Percentiles rank a stretch among this genome's conserved stretches.
phyloP scores from a whole-genome alignment of 2,113 vertebrate genomes.

The Formicarius rufipectus region DNA sequence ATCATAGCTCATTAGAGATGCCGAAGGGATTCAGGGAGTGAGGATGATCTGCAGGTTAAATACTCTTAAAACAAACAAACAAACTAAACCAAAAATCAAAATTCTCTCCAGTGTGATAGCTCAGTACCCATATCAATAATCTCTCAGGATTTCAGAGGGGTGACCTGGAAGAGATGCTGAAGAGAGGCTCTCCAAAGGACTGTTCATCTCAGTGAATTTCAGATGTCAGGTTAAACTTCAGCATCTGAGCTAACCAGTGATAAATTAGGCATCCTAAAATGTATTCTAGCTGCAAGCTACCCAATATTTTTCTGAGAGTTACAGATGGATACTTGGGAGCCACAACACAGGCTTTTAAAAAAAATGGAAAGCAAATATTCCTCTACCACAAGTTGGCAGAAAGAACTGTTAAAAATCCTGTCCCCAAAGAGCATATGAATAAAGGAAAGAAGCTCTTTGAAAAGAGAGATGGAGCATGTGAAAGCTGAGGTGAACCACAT shows the following conservation, averaged over 20 bases:
- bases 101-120: neutral
- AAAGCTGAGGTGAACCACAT: neutral
- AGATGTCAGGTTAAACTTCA: neutral
- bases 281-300: neutral
- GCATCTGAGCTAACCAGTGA: neutral
- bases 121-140: neutral
- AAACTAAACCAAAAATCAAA: neutral
- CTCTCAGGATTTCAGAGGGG: neutral
- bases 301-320: neutral
- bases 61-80: neutral
- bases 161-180: neutral
- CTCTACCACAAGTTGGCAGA: neutral
- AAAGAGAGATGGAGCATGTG: neutral
- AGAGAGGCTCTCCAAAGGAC: neutral
- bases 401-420: conserved; percentile 9
- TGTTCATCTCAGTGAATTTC: neutral
- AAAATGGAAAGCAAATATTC: neutral
- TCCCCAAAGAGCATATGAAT: neutral
- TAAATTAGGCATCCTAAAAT: neutral
- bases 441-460: conserved; percentile 5
- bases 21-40: neutral
- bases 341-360: neutral
- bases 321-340: neutral
- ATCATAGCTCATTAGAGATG: neutral
- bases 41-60: neutral